phyloP scores from a whole-genome alignment of 2,888 invertebrate species.

The Rhagophthalmus giganteus region DNA sequence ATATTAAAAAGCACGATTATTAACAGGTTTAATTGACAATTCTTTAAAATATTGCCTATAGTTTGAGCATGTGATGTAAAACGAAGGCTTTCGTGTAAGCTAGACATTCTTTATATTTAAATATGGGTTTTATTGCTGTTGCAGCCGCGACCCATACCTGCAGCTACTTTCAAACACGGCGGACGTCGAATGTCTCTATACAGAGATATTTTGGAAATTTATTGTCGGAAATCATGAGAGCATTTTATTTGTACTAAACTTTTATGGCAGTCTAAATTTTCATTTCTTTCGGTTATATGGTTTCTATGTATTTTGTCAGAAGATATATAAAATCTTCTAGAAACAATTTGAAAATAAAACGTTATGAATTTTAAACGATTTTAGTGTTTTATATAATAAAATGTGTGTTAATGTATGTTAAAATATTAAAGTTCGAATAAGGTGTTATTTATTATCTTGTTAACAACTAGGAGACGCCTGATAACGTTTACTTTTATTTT shows the following conservation, averaged over 20 bases:
- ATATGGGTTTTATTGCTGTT: constrained; percentile 34
- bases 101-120: constrained; percentile 27
- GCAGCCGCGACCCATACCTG: constrained; percentile 40
- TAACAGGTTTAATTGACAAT: no score
- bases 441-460: no score
- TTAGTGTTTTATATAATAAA: not conserved
- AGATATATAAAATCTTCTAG: constrained; percentile 5
- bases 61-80: no score
- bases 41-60: no score
- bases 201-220: constrained; percentile 51
- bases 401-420: not conserved
- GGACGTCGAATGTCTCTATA: constrained; percentile 52
- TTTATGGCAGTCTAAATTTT: constrained; percentile 52
- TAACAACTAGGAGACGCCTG: no score
- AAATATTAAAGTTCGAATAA: not conserved
- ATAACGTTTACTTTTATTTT: no score
- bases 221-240: constrained; percentile 54
- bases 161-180: constrained; percentile 28
- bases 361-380: no score
- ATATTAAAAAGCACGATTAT: no score
- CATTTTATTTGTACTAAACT: constrained; percentile 53
- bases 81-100: no score
- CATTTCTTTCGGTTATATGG: constrained; percentile 42
- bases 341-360: not conserved
- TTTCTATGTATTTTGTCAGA: constrained; percentile 12